phyloP scores from a whole-genome alignment of 2,888 invertebrate species.

The Embidobia sp. region DNA sequence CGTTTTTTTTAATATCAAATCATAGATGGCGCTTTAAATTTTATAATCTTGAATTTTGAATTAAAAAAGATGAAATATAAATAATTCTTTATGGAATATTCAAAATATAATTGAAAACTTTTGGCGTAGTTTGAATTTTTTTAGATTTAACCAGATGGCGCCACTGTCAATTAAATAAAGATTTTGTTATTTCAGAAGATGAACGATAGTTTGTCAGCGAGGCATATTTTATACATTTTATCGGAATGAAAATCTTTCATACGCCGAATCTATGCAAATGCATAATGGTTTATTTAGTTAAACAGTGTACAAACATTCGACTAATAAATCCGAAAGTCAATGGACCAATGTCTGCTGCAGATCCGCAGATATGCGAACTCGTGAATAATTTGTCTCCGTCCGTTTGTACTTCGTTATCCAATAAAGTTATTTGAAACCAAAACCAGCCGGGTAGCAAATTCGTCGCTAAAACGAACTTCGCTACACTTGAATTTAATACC shows the following conservation, averaged over 20 bases:
- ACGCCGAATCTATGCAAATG: constrained; percentile 39
- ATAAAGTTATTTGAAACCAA: constrained; percentile 61
- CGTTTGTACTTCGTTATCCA: constrained; percentile 63
- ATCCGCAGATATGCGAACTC: constrained; percentile 55
- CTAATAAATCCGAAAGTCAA: constrained; percentile 62
- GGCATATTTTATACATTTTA: constrained; percentile 30
- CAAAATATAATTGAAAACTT: too few relatives aligned
- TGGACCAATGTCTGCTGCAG: constrained; percentile 48
- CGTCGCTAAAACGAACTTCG: constrained; percentile 38
- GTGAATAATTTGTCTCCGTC: constrained; percentile 62
- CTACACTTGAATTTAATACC: constrained; percentile 53
- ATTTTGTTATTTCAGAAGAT: background rate
- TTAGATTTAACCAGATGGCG: constrained; percentile 1
- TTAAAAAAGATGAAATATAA: too few relatives aligned
- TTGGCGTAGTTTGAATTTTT: background rate
- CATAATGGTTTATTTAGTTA: constrained; percentile 45
- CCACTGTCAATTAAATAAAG: background rate
- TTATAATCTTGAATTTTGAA: too few relatives aligned
- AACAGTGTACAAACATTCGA: constrained; percentile 52
- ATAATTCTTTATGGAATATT: background rate
- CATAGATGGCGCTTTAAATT: too few relatives aligned
- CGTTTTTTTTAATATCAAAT: too few relatives aligned
- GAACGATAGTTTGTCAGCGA: background rate
- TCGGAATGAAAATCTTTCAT: constrained; percentile 22
- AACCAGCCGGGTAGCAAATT: constrained; percentile 44